These are phyloP conservation scores for Gadopsis marmoratus DNA, from an alignment of 2,797 vertebrate species.

Conservation along the genomic window DNA sequence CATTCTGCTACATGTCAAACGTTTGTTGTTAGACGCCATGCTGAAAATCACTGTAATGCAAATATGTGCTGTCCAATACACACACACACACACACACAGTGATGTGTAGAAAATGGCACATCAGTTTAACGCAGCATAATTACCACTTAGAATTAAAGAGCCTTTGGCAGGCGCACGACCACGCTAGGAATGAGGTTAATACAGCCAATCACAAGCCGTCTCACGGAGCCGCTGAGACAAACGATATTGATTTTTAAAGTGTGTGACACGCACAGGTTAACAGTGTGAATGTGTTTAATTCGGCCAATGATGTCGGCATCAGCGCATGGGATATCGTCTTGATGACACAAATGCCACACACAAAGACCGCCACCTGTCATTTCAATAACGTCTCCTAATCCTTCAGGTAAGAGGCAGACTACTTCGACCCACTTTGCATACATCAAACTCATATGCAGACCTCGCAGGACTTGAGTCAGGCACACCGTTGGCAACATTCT, in stretches of 20 bases:
- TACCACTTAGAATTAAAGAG: constrained; percentile 45
- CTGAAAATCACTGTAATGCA: constrained; percentile 10
- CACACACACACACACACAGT: not conserved
- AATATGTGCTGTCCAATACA: constrained; percentile 2
- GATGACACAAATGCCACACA: constrained; percentile 44
- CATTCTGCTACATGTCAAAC: constrained; percentile 2
- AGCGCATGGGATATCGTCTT: constrained; percentile 40
- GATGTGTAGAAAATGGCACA: constrained; percentile 30
- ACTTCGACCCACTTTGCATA: constrained; percentile 34
- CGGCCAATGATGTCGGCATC: constrained; percentile 29
- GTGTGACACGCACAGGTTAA: constrained; percentile 15
- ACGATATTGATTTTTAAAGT: constrained; percentile 41
- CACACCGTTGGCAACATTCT: not conserved
- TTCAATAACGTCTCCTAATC: constrained; percentile 32
- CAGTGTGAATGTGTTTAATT: constrained; percentile 30
- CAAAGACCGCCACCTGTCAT: constrained; percentile 24
- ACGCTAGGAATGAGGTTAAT: constrained; percentile 35
- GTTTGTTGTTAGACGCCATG: constrained; percentile 18
- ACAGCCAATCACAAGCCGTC: constrained; percentile 41
- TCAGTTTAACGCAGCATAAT: constrained; percentile 44
- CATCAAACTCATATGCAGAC: constrained; percentile 20
- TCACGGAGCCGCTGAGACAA: constrained; percentile 17
- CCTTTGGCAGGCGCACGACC: constrained; percentile 33
- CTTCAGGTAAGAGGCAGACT: constrained; percentile 46
- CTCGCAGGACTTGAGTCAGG: constrained; percentile 31